Evolutionary conservation across 2,888 invertebrate species (phyloP), one percentile per base, ranked within the genome.

Genomic region (Amphipyra berbera): DNA sequence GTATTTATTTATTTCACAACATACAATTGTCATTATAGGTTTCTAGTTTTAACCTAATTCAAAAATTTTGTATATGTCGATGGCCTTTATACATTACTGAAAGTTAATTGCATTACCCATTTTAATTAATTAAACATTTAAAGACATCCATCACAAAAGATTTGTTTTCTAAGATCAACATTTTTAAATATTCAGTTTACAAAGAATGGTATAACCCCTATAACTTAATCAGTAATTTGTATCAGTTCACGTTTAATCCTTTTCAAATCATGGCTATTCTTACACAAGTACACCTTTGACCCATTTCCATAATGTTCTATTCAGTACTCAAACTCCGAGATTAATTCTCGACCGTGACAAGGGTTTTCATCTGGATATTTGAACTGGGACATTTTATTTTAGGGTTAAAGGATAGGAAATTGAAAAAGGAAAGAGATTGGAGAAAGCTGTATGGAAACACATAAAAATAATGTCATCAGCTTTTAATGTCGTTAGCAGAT

Each of bases 211-310:
- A 9, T 57, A 49, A 37, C 56, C 7, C 59, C 14, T 38, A 38
- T 45, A 71, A 67, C 38, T 56, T 48, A 42, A 55, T 15, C 50
- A 66, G 49, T 68, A 79, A 76, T 76, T 71, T 71, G 59, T 57
- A 63, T 63, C 56, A 40, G 58, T 60, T 63, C 47, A 67, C 27
- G 27, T 74, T 62, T 61, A 77, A 77, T 68, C 78, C 68, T 68
- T 73, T 78, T 75, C 66, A 71, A 59, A 55, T 61, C 67, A 55
- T 63, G 55, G 57, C 53, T 67, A 61, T 78, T 75, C 70, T 79
- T 79, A 68, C 42, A 67, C 54, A 61, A 70, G 66, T 68, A 74
- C 61, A 80, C 68, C 73, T 78, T 78, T 81, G 82, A 81, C 79
- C 79, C 64, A 75, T 54, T 76, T 69, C 67, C 79, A 79, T 78